A percentile compares a stretch with the other conserved stretches of the same genome.
Conservation (phyloP, 2,797 vertebrate genomes). For the Cryptoblepharus egeriae region DNA sequence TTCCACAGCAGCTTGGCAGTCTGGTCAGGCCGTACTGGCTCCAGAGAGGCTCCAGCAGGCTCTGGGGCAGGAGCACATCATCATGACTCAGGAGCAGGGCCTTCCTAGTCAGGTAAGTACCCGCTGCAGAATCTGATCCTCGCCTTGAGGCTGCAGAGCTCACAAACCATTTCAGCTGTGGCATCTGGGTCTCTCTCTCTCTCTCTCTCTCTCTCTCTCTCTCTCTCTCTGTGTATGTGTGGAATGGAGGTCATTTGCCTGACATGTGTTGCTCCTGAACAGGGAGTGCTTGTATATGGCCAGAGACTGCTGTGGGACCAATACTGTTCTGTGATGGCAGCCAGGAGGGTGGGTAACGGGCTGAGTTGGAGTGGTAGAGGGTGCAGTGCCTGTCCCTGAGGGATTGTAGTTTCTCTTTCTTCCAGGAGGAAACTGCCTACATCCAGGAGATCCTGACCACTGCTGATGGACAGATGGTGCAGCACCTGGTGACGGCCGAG, state of each 20-base stretch:
- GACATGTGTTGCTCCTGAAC: no score
- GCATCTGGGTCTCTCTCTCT: no score
- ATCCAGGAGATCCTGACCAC: slow-evolving; percentile 97
- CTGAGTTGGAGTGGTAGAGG: no score
- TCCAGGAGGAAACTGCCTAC: slow-evolving; percentile 92
- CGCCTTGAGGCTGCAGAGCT: no score
- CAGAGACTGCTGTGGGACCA: no score
- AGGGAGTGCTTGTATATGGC: no score
- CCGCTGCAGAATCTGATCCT: fast-evolving
- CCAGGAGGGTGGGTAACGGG: no score
- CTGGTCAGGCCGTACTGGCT: slow-evolving; percentile 84
- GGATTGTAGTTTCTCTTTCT: background rate
- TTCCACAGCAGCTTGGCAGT: slow-evolving; percentile 83
- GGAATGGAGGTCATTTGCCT: no score
- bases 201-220: no score
- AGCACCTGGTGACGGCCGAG: slow-evolving; percentile 93
- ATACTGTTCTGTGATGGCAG: no score
- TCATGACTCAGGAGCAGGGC: slow-evolving; percentile 90
- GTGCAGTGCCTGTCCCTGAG: background rate
- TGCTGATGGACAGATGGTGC: slow-evolving; percentile 93
- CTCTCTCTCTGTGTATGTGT: no score
- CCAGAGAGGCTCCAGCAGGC: slow-evolving; percentile 87
- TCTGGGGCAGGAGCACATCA: slow-evolving; percentile 92
- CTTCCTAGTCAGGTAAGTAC: slow-evolving; percentile 86
- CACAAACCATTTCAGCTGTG: fast-evolving